Evolutionary conservation across 2,888 invertebrate genomes (phyloP), one percentile per base, ranked within the genome.

Genomic region (Mythimna loreyi): DNA sequence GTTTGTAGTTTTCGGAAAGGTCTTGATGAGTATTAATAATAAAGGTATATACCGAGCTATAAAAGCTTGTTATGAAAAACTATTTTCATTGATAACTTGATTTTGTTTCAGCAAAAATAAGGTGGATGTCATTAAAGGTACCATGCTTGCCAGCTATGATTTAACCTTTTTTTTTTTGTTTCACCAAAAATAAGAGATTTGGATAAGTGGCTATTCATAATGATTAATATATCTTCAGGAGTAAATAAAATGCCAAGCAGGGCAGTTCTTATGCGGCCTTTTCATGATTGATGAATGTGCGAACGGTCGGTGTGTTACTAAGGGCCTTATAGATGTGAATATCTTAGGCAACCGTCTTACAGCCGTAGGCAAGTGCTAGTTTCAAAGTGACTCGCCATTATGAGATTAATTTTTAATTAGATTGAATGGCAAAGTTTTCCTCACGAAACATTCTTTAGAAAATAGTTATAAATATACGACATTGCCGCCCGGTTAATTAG

Each of bases 211-310:
- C 28, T 58, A 74, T 65, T 76, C 65, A 79, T 82, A 73, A 67
- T 52, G 50, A 79, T 66, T 56, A 70, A 84, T 65, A 57, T 59
- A 55, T 84, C 73, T 75, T 83, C 50, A 69, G 71, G 57, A 56
- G 69, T 76, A 75, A 66, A 82, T 74, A 75, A 75, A 82, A 70
- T 72, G 63, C 69, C 50, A 68, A 70, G 61, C 50, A 36, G 67
- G 47, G 60, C 49, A 69, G 59, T 81, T 72, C 45, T 65, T 68
- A 50, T 57, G 58, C 49, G 72, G 73, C 63, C 69, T 73, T 75
- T 84, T 73, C 65, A 79, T 84, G 82, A 84, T 84, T 84, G 82
- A 83, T 84, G 79, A 77, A 77, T 73, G 67, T 66, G 61, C 65
- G 68, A 67, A 69, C 67, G 67, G 43, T 74, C 9, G 69, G 49